Evolutionary conservation across 2,113 vertebrate species (phyloP).

Genomic region (Oreotrochilus melanogaster): DNA sequence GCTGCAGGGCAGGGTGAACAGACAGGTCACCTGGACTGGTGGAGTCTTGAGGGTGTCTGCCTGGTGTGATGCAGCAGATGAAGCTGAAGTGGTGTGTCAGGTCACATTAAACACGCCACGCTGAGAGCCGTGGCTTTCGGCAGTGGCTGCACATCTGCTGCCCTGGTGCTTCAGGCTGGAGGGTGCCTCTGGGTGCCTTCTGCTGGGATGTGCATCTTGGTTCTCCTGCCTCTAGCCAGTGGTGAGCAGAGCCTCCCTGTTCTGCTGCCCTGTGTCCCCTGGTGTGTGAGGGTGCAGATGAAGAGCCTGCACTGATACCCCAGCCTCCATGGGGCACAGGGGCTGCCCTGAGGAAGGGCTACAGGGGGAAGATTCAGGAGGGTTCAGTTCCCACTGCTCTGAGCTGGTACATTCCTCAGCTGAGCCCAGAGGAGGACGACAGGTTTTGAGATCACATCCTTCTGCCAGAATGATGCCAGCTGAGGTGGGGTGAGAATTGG

Average conservation of each 20-base stretch:
- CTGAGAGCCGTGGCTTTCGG: neutral
- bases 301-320: neutral
- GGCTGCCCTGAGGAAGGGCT: neutral
- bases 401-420: neutral
- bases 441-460: neutral
- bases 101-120: neutral
- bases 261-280: neutral
- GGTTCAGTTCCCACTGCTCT: neutral
- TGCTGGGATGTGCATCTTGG: rapidly evolving
- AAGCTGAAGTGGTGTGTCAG: neutral
- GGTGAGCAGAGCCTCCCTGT: neutral
- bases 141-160: rapidly evolving
- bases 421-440: neutral
- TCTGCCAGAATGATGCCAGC: neutral
- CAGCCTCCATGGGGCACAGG: too few relatives aligned
- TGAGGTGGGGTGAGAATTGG: neutral
- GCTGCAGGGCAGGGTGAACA: neutral
- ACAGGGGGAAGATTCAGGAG: rapidly evolving
- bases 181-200: rapidly evolving
- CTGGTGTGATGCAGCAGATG: neutral
- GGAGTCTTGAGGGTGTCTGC: neutral
- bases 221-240: neutral
- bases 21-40: neutral
- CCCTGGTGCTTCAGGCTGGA: rapidly evolving
- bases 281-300: rapidly evolving